These are phyloP conservation scores for Ectemnius cavifrons DNA, from an alignment of 2,888 invertebrate genomes.

Conservation along the genomic window DNA sequence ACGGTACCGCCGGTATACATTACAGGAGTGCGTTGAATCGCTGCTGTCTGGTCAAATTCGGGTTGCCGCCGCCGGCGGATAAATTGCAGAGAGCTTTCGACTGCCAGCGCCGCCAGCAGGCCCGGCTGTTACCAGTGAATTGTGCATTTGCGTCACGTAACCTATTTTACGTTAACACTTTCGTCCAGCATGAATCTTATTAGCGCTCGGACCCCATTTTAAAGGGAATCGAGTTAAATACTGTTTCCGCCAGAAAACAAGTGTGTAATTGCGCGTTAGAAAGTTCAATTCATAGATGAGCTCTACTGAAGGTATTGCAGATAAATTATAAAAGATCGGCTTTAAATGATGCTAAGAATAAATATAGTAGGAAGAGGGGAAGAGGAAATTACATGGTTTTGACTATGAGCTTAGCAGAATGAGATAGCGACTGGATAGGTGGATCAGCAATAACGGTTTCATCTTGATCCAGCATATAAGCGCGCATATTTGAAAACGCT, in stretches of 20 bases:
- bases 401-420: constrained; percentile 46
- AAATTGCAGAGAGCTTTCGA: constrained; percentile 42
- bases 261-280: constrained; percentile 37
- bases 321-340: constrained; percentile 11
- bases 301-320: too few species aligned
- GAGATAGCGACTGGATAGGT: constrained; percentile 41
- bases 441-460: constrained; percentile 46
- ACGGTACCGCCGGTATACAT: constrained; percentile 39
- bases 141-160: constrained; percentile 73
- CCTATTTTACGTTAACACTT: constrained; percentile 72
- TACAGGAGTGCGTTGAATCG: constrained; percentile 40
- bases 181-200: constrained; percentile 72
- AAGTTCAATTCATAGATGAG: neutral
- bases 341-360: constrained; percentile 11
- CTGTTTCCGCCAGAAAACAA: constrained; percentile 64
- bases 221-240: constrained; percentile 68
- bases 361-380: neutral
- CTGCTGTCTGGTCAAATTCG: constrained; percentile 54
- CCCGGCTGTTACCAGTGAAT: constrained; percentile 56
- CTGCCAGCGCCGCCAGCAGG: constrained; percentile 25
- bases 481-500: neutral
- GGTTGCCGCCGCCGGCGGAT: constrained; percentile 39
- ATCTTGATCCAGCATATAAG: constrained; percentile 46
- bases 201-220: constrained; percentile 66
- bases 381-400: constrained; percentile 33